phyloP scores from a whole-genome alignment of 2,888 invertebrate species.

The Diaphora mendica region DNA sequence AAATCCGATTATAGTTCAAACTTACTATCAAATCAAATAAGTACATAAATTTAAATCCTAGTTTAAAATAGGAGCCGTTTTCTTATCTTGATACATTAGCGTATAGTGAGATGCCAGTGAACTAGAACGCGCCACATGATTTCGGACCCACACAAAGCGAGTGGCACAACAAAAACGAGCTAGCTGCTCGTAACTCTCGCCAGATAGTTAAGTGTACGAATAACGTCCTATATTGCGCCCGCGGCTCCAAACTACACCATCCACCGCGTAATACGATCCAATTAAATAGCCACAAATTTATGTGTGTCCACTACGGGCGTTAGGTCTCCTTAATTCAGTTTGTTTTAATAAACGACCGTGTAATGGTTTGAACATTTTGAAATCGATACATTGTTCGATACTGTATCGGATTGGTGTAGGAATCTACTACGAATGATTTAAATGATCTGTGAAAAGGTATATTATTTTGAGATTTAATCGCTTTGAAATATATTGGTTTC shows the following conservation, averaged over 20 bases:
- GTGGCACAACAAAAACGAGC: slow-evolving; percentile 58
- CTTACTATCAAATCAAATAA: not conserved
- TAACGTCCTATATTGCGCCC: slow-evolving; percentile 74
- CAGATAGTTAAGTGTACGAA: slow-evolving; percentile 74
- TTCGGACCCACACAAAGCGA: slow-evolving; percentile 42
- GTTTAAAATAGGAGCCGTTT: not conserved
- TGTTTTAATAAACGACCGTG: slow-evolving; percentile 59
- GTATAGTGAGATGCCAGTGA: slow-evolving; percentile 32
- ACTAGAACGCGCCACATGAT: slow-evolving; percentile 49
- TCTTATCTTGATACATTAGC: slow-evolving; percentile 16
- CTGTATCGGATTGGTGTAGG: slow-evolving; percentile 25
- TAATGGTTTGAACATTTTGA: slow-evolving; percentile 48
- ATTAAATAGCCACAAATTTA: slow-evolving; percentile 79
- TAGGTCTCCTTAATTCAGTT: slow-evolving; percentile 65
- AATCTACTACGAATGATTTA: slow-evolving; percentile 25
- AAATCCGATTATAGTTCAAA: not conserved
- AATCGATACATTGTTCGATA: slow-evolving; percentile 48
- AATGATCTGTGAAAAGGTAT: slow-evolving; percentile 16
- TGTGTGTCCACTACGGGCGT: slow-evolving; percentile 63
- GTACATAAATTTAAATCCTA: not conserved
- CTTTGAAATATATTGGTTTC: slow-evolving; percentile 21
- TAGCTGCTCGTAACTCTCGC: slow-evolving; percentile 71
- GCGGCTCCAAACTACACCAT: slow-evolving; percentile 67
- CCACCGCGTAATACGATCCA: slow-evolving; percentile 76
- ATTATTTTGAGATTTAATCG: slow-evolving; percentile 24